phyloP scores from a whole-genome alignment of 2,888 invertebrate species.

The Panopea generosa region DNA sequence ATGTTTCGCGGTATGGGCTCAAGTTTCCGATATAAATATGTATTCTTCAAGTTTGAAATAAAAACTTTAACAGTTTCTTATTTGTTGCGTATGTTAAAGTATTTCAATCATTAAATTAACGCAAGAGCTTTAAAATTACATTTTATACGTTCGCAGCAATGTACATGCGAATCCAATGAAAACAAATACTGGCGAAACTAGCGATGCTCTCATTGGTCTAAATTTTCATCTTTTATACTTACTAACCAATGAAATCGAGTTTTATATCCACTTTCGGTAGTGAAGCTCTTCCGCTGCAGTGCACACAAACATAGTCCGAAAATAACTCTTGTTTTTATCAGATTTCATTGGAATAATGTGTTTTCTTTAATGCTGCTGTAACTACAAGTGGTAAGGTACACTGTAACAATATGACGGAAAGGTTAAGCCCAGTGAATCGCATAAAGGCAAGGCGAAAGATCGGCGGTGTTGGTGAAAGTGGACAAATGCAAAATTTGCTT shows the following conservation, averaged over 20 bases:
- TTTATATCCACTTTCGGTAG: conserved; percentile 38
- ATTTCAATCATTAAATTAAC: too few species aligned
- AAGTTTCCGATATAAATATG: too few species aligned
- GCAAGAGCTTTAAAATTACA: too few species aligned
- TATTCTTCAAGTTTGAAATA: too few species aligned
- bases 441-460: conserved; percentile 47
- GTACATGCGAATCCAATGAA: conserved; percentile 60
- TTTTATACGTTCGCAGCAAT: not conserved
- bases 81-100: too few species aligned
- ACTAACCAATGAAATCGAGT: conserved; percentile 49
- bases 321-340: conserved; percentile 6
- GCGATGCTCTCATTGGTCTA: conserved; percentile 52
- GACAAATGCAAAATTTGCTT: conserved; percentile 82
- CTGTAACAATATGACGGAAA: conserved; percentile 56
- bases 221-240: conserved; percentile 11
- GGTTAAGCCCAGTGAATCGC: conserved; percentile 49
- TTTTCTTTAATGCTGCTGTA: not conserved
- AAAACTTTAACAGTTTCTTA: too few species aligned
- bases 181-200: conserved; percentile 62
- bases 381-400: not conserved
- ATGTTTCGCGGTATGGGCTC: too few species aligned
- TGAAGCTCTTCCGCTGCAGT: conserved; percentile 60
- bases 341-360: conserved; percentile 6
- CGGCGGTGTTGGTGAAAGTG: conserved; percentile 63
- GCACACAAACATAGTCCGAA: conserved; percentile 25